Percentiles rank a stretch among this genome's conserved stretches.
phyloP scores from a whole-genome alignment of 2,113 vertebrate species.

The Macquaria ambigua region DNA sequence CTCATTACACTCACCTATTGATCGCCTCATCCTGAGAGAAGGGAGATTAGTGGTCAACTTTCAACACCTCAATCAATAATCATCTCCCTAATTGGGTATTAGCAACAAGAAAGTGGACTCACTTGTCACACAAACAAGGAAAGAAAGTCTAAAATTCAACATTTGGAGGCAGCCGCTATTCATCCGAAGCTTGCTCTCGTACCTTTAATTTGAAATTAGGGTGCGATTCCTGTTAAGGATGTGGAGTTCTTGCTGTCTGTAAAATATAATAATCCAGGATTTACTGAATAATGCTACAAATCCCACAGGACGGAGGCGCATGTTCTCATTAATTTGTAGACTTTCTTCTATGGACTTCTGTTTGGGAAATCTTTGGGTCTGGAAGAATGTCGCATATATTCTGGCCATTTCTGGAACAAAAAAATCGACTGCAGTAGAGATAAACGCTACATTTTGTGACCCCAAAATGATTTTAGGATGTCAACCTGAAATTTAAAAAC shows the following conservation, averaged over 20 bases:
- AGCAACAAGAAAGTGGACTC: slow-evolving; percentile 79
- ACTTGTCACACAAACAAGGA: slow-evolving; percentile 75
- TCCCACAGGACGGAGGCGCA: slow-evolving; percentile 14
- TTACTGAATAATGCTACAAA: slow-evolving; percentile 50
- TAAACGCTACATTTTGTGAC: background rate
- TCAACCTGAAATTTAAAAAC: slow-evolving; percentile 20
- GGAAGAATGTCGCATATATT: background rate
- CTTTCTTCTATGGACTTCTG: slow-evolving; percentile 6
- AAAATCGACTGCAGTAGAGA: background rate
- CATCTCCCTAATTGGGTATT: slow-evolving; percentile 86
- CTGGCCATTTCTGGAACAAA: background rate
- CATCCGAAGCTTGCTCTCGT: slow-evolving; percentile 47
- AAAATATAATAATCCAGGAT: slow-evolving; percentile 51
- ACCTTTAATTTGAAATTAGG: slow-evolving; percentile 57
- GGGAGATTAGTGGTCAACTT: slow-evolving; percentile 83
- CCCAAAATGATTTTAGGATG: background rate
- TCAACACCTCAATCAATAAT: slow-evolving; percentile 84
- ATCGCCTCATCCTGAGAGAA: slow-evolving; percentile 72
- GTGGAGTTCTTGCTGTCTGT: slow-evolving; percentile 21
- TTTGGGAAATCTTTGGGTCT: background rate
- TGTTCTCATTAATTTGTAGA: slow-evolving; percentile 42
- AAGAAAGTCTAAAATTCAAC: slow-evolving; percentile 60
- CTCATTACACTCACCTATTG: slow-evolving; percentile 80
- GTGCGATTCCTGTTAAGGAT: slow-evolving; percentile 32
- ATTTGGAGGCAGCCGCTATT: slow-evolving; percentile 39